Percentiles rank a stretch among this genome's conserved stretches.
phyloP scores from a whole-genome alignment of 2,113 vertebrate genomes.

The Vidua macroura region DNA sequence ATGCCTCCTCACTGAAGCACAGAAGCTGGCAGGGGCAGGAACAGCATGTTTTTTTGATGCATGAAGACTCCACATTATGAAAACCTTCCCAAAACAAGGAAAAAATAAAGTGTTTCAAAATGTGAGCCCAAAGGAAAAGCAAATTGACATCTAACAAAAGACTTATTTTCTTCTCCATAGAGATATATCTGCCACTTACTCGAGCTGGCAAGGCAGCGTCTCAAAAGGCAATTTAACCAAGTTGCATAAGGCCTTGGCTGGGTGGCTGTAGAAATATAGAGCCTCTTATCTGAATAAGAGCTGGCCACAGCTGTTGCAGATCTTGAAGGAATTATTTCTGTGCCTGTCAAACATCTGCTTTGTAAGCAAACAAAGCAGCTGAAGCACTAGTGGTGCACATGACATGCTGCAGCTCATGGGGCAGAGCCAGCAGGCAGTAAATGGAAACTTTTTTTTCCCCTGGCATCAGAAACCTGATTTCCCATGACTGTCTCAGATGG shows the following conservation, averaged over 20 bases:
- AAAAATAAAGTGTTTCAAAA: conserved; percentile 50
- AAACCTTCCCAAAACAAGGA: neutral
- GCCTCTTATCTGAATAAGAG: conserved; percentile 56
- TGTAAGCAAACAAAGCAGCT: conserved; percentile 45
- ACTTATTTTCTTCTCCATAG: conserved; percentile 9
- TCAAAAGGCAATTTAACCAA: conserved; percentile 53
- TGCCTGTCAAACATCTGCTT: conserved; percentile 61
- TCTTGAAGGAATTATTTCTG: conserved; percentile 64
- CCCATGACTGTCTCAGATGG: neutral
- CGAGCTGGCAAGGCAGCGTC: conserved; percentile 55
- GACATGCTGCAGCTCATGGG: neutral
- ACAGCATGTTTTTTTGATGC: neutral
- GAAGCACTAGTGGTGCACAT: neutral
- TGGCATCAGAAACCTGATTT: conserved; percentile 1
- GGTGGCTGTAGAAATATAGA: conserved; percentile 34
- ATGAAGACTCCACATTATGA: neutral
- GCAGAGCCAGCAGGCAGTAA: conserved; percentile 3
- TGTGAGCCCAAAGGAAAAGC: conserved; percentile 41
- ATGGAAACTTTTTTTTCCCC: neutral
- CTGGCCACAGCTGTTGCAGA: conserved; percentile 54
- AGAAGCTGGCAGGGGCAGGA: neutral
- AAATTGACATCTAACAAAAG: conserved; percentile 26
- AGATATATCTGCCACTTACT: conserved; percentile 64
- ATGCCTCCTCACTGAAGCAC: neutral
- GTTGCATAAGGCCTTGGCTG: conserved; percentile 61